Percentiles rank a stretch among this genome's conserved stretches.
Evolutionary conservation across 2,797 vertebrate species (phyloP).

Genomic region (Poecilia picta): DNA sequence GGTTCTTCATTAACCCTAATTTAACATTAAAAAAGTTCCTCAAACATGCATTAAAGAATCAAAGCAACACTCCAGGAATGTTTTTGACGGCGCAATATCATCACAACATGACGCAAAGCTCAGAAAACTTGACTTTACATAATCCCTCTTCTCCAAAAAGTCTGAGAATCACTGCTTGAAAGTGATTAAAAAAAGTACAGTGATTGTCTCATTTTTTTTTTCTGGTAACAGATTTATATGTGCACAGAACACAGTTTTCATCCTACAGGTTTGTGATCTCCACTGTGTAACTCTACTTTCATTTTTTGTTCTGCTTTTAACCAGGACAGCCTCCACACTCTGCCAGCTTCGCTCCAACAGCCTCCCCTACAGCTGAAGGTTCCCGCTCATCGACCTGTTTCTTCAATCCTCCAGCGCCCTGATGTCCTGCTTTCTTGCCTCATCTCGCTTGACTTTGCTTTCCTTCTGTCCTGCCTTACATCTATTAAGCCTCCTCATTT

Average conservation of each 20-base stretch:
- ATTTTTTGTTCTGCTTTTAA: conserved; percentile 35
- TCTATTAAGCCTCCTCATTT: conserved; percentile 29
- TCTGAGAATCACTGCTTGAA: not conserved
- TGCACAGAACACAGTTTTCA: not conserved
- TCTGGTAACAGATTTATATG: not conserved
- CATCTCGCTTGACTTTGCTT: conserved; percentile 36
- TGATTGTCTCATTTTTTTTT: not conserved
- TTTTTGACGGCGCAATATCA: no score
- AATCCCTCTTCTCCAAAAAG: not conserved
- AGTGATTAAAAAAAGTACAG: not conserved
- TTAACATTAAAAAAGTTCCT: no score
- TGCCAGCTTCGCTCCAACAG: not conserved
- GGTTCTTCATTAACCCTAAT: no score
- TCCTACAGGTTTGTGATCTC: conserved; percentile 7
- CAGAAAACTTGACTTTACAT: no score
- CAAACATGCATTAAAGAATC: no score
- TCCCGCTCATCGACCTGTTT: conserved; percentile 57
- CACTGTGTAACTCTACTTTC: conserved; percentile 12
- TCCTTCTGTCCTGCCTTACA: conserved; percentile 27
- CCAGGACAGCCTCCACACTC: conserved; percentile 16
- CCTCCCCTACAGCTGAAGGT: conserved; percentile 27
- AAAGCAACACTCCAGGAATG: no score
- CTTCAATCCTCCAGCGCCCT: conserved; percentile 55
- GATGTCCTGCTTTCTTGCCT: conserved; percentile 48
- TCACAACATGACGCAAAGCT: no score